Evolutionary conservation across 2,113 vertebrate genomes (phyloP), one percentile per base, ranked within the genome.

Genomic region (Thamnaconus septentrionalis): DNA sequence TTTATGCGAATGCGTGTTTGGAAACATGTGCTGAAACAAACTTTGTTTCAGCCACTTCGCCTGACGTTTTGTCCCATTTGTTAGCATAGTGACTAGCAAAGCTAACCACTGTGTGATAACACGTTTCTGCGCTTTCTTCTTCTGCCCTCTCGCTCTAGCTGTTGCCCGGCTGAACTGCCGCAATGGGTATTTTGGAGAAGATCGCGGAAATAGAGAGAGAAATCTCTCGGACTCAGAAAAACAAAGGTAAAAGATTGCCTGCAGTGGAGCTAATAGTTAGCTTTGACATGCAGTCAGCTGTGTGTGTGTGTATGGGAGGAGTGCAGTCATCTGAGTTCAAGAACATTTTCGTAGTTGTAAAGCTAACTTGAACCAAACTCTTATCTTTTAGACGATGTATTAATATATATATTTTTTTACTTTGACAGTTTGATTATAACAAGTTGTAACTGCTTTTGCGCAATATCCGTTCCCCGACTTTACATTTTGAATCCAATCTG

Each of bases 161-260:
- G 56, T 18, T 40, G 52, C 12, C 10, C 49, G 8, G 1, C 59
- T 53, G 18, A 60, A 51, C 49, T 8, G 54, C 7, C 56, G 79
- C 52, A 0, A 97, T 98, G 96, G 96, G 96, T n/a, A 98, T 97
- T 82, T 71, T 95, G 55, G 96, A 97, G 69, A 98, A 98, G 87
- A 98, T 98, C 80, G 88, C 95, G 5, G 96, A 98, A 90, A 96
- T 98, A 76, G 96, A 98, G 92, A 94, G 90, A 89, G 96, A 97
- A 91, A 98, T 98, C 72, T 92, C 94, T 65, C 94, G 96, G 73
- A 98, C 96, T 11, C 96, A 98, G 91, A 98, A 98, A 89, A 98
- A 98, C 83, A 98, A 98, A 93, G 96, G 96, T 95, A 73, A 69
- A 64, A 12, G 18, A 44, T 50, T 8, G 8, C 0, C 5, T 64